Evolutionary conservation across 2,113 vertebrate species (phyloP), one percentile per base, ranked within the genome.

Genomic region (Oryzias woworae): DNA sequence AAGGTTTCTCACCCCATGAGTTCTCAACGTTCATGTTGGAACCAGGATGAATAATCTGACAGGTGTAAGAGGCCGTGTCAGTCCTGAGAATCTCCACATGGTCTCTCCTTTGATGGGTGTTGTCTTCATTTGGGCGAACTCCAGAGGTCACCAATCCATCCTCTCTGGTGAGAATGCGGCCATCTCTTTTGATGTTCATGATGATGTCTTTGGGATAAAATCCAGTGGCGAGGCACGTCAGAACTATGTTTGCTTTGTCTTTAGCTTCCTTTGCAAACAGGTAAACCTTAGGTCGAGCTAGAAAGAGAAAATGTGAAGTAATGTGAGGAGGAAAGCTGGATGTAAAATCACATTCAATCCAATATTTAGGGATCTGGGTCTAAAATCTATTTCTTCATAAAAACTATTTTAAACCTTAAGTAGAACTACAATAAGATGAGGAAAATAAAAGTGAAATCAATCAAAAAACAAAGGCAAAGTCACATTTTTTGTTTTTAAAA

Each of bases 161-260:
- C 0, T 1, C 1, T 0, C 0, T 0, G 0, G 1, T 17, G 0
- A 88, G 47, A 4, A 50, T 0, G 0, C 8, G 55, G 0, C 7
- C 44, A 1, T 72, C 15, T 31, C 55, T 63, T 18, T 4, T 71
- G 50, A 90, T 84, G 0, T 2, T 0, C 36, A 89, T 10, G 0
- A 0, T 0, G 22, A 80, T 65, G 4, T 85, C 54, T 61, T 70
- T 73, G 0, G 78, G 73, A 47, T 65, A 43, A 72, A 89, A 89
- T 2, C 86, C 84, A 0, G 85, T 87, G 61, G 85, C 84, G 49
- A 86, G 4, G 60, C 89, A 90, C 1, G 16, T 62, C 72, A 90
- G 5, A 0, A 20, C 1, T 0, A 77, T 0, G 14, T 50, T 48
- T 1, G 13, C 0, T 2, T 49, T 12, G 0, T 2, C 4, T 0